phyloP scores from a whole-genome alignment of 2,888 invertebrate genomes.

The Galerucella nymphaeae region DNA sequence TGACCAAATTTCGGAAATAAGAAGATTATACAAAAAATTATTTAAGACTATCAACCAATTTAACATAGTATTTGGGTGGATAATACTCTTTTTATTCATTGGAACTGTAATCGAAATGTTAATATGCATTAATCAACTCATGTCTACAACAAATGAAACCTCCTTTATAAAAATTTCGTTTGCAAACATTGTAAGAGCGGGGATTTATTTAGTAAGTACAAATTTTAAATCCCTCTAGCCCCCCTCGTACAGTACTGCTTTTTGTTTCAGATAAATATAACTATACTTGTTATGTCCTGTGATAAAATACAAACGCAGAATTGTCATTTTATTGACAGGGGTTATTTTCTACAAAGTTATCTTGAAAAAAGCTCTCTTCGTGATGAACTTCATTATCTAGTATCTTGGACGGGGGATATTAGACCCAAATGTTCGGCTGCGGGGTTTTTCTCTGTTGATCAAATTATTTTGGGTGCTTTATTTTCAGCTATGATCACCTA shows the following conservation, averaged over 20 bases:
- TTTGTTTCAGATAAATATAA: constrained; percentile 18
- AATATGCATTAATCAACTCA: constrained; percentile 1
- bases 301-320: constrained; percentile 11
- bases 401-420: not conserved
- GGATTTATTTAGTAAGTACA: constrained; percentile 6
- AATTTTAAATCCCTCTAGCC: no score
- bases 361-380: not conserved
- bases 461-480: constrained; percentile 7
- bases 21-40: not conserved
- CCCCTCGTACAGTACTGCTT: not conserved
- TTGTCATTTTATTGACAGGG: not conserved
- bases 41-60: not conserved
- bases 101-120: not conserved
- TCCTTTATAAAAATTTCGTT: not conserved
- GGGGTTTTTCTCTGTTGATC: constrained; percentile 23
- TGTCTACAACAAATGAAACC: no score
- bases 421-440: constrained; percentile 22
- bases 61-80: constrained; percentile 1
- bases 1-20: not conserved
- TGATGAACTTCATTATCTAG: constrained; percentile 19
- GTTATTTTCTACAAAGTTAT: constrained; percentile 11
- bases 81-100: not conserved
- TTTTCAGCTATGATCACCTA: constrained; percentile 27
- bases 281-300: constrained; percentile 16
- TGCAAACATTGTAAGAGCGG: not conserved